phyloP scores from a whole-genome alignment of 2,113 vertebrate species.

The Plecturocebus donacophilus region DNA sequence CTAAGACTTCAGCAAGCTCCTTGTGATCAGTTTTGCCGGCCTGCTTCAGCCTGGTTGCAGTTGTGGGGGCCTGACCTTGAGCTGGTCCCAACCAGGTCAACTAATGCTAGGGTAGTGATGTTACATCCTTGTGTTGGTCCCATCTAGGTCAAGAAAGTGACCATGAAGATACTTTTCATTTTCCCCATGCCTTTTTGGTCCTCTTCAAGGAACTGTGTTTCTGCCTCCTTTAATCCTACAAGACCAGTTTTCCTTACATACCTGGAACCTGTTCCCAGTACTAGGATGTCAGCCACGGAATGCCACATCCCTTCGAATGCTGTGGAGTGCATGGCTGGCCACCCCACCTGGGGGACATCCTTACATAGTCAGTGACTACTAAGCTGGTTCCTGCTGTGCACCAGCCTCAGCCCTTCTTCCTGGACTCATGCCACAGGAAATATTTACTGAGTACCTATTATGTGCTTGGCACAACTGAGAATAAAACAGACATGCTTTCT shows the following conservation, averaged over 20 bases:
- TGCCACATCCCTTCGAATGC: neutral
- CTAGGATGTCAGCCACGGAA: neutral
- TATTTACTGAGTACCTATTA: neutral
- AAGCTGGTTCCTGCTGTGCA: neutral
- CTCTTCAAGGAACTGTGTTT: neutral
- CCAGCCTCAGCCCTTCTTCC: neutral
- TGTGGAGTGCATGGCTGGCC: neutral
- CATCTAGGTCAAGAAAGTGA: neutral
- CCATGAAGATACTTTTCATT: neutral
- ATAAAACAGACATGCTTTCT: neutral
- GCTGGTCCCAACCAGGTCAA: neutral
- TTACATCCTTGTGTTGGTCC: neutral
- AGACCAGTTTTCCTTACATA: neutral
- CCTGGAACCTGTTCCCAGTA: neutral
- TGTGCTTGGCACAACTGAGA: neutral
- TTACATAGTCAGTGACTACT: neutral
- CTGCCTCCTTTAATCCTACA: neutral
- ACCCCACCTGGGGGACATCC: neutral
- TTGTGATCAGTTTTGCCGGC: neutral
- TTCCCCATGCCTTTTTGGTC: neutral
- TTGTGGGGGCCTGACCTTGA: neutral
- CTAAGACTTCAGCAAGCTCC: neutral
- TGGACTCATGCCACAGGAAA: neutral
- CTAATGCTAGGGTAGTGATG: too few species aligned
- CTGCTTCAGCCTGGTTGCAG: neutral